Evolutionary conservation across 2,113 vertebrate species (phyloP).

Genomic region (Otocyon megalotis): DNA sequence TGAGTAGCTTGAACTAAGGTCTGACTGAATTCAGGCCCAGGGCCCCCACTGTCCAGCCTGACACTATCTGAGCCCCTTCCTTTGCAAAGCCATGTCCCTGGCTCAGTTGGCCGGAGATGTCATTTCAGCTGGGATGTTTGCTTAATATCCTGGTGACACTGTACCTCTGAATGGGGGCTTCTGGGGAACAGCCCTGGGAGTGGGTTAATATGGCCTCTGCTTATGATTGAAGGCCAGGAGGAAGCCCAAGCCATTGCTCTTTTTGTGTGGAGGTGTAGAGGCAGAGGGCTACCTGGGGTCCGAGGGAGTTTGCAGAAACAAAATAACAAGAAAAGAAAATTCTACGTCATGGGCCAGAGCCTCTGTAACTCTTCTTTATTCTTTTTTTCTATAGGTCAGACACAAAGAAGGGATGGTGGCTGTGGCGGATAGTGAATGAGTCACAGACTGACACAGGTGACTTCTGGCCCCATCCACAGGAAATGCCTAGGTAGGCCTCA

Average conservation of each 20-base stretch:
- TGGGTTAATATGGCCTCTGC: background rate
- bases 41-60: too few species aligned
- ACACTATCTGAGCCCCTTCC: background rate
- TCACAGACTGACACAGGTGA: background rate
- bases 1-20: background rate
- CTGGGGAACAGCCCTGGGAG: background rate
- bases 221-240: background rate
- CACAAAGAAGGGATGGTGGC: background rate
- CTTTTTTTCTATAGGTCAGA: background rate
- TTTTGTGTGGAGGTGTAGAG: background rate
- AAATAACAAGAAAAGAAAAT: background rate
- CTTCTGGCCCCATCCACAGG: background rate
- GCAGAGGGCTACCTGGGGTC: background rate
- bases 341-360: fast-evolving
- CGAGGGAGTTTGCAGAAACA: background rate
- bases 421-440: background rate
- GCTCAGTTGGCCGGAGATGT: background rate
- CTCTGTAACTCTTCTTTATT: background rate
- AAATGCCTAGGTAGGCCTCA: background rate
- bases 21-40: background rate
- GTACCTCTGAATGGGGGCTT: background rate
- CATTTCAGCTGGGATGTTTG: background rate
- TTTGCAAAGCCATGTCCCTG: background rate
- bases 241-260: fast-evolving
- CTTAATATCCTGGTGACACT: too few species aligned